These are phyloP conservation scores for Drosophila fungiperda DNA, from an alignment of 2,888 invertebrate genomes.

Conservation along the genomic window DNA sequence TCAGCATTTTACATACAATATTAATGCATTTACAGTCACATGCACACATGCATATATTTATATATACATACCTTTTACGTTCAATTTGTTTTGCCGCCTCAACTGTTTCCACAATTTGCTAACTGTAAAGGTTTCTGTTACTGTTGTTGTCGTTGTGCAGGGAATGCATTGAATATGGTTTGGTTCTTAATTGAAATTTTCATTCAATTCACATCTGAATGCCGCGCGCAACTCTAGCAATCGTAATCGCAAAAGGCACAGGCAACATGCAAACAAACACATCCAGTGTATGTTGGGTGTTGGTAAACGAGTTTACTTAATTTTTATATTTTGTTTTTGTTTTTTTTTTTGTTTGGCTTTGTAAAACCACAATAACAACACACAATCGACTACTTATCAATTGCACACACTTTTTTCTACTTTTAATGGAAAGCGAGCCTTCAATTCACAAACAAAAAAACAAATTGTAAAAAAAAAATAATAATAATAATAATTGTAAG, in stretches of 20 bases:
- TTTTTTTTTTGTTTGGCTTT: slow-evolving; percentile 20
- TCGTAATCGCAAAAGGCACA: slow-evolving; percentile 10
- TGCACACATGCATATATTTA: not conserved
- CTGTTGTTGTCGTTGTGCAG: slow-evolving; percentile 28
- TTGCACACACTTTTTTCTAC: slow-evolving; percentile 35
- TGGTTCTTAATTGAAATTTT: slow-evolving; percentile 40
- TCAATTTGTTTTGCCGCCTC: slow-evolving; percentile 56
- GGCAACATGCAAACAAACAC: slow-evolving; percentile 49
- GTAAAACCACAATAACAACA: slow-evolving; percentile 56
- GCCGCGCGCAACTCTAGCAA: slow-evolving; percentile 40
- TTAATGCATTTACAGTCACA: slow-evolving; percentile 20
- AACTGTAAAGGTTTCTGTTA: slow-evolving; percentile 32
- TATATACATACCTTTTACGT: slow-evolving; percentile 50
- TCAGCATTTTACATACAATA: slow-evolving; percentile 10
- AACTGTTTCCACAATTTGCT: slow-evolving; percentile 52
- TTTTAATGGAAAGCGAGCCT: slow-evolving; percentile 44
- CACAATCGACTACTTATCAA: slow-evolving; percentile 38
- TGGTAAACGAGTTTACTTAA: slow-evolving; percentile 61
- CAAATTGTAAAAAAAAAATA: slow-evolving; percentile 57
- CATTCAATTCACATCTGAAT: slow-evolving; percentile 47
- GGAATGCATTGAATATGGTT: slow-evolving; percentile 60
- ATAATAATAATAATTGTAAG: slow-evolving; percentile 50
- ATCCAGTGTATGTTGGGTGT: slow-evolving; percentile 38
- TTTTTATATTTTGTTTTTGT: slow-evolving; percentile 2
- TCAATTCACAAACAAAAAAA: slow-evolving; percentile 59